A percentile compares a stretch with the other conserved stretches of the same genome.
Conservation (phyloP, 2,113 vertebrate genomes). For the Microcebus murinus region DNA sequence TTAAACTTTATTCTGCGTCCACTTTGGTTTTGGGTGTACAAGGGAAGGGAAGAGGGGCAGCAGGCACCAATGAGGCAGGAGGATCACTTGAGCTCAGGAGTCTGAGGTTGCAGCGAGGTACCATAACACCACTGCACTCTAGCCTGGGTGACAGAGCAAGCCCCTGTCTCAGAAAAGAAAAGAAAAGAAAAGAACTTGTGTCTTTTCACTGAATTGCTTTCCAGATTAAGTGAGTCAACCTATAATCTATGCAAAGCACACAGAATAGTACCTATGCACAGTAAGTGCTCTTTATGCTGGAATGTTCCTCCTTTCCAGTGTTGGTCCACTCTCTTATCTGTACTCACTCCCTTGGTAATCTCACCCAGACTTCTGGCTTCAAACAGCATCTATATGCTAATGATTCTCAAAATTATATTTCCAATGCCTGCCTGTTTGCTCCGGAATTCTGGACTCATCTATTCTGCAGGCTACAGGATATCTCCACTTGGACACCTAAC, state of each 20-base stretch:
- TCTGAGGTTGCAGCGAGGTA: no score
- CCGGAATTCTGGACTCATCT: not conserved
- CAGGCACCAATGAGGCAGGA: rapidly evolving
- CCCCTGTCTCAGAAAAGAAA: no score
- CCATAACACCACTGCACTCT: no score
- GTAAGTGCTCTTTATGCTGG: not conserved
- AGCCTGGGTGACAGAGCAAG: no score
- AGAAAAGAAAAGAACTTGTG: not conserved
- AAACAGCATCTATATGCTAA: not conserved
- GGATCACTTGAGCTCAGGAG: no score
- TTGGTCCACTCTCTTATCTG: not conserved
- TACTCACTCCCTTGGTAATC: not conserved
- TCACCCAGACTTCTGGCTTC: not conserved
- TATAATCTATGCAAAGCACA: not conserved
- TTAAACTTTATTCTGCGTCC: rapidly evolving
- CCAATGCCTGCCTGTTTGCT: not conserved
- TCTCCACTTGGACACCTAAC: not conserved
- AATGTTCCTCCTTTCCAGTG: not conserved
- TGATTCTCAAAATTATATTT: not conserved
- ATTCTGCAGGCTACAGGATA: not conserved
- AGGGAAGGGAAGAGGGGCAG: not conserved
- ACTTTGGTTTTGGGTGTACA: not conserved
- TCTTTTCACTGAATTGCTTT: not conserved
- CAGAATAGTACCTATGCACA: rapidly evolving
- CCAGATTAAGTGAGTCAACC: not conserved